Evolutionary conservation across 2,797 vertebrate species (phyloP).

Genomic region (Danio albolineatus): DNA sequence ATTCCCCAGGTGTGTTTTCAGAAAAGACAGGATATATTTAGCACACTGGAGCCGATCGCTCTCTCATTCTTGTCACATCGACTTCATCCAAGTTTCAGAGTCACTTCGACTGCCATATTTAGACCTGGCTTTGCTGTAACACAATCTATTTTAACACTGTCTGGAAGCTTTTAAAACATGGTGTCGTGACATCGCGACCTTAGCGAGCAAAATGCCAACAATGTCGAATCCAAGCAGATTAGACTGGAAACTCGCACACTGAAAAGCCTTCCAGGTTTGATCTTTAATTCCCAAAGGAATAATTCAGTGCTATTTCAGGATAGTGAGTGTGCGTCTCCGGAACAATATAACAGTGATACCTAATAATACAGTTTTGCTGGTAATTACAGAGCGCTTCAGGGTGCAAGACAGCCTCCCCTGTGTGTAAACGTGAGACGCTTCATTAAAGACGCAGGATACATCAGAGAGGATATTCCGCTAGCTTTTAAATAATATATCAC

Average conservation of each 20-base stretch:
- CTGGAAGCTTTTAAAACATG: slow-evolving; percentile 25
- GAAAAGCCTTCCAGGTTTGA: background rate
- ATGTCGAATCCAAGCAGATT: background rate
- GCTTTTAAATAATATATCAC: slow-evolving; percentile 50
- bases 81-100: slow-evolving; percentile 31
- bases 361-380: slow-evolving; percentile 53
- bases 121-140: slow-evolving; percentile 36
- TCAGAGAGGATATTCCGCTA: slow-evolving; percentile 10
- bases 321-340: background rate
- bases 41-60: background rate
- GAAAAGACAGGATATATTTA: slow-evolving; percentile 39
- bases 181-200: background rate
- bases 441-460: slow-evolving; percentile 32
- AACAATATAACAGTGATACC: slow-evolving; percentile 19
- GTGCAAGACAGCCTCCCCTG: slow-evolving; percentile 21
- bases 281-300: background rate
- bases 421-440: slow-evolving; percentile 40
- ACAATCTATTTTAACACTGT: slow-evolving; percentile 30
- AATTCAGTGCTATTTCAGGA: slow-evolving; percentile 24
- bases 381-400: slow-evolving; percentile 49
- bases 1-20: slow-evolving; percentile 35
- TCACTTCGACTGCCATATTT: slow-evolving; percentile 22
- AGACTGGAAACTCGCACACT: background rate
- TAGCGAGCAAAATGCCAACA: background rate
- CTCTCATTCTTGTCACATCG: slow-evolving; percentile 23